Conservation (phyloP, 2,888 invertebrate species). For the Scaptomyza polygonia region DNA sequence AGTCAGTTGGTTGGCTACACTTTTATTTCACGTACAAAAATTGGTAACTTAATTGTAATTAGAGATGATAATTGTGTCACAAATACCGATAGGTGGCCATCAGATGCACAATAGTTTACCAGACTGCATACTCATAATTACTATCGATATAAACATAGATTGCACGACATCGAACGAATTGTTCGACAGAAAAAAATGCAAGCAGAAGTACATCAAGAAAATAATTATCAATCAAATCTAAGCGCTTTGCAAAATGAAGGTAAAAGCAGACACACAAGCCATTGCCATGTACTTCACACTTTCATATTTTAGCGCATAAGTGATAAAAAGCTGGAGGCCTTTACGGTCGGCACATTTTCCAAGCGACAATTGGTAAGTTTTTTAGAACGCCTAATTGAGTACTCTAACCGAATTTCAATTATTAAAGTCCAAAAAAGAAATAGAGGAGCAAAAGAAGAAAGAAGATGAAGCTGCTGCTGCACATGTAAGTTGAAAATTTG, state of each 20-base stretch:
- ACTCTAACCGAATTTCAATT: neutral
- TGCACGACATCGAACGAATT: slow-evolving; percentile 2
- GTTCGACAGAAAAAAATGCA: neutral
- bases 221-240: neutral
- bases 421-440: slow-evolving; percentile 89
- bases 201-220: slow-evolving; percentile 4
- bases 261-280: slow-evolving; percentile 14
- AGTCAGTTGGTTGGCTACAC: slow-evolving; percentile 13
- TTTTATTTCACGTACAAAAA: slow-evolving; percentile 39
- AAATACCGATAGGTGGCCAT: slow-evolving; percentile 30
- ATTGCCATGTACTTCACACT: slow-evolving; percentile 1
- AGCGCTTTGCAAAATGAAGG: slow-evolving; percentile 49
- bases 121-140: neutral
- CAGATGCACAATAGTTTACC: neutral
- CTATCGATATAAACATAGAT: neutral
- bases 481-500: slow-evolving; percentile 86
- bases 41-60: slow-evolving; percentile 40
- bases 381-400: neutral
- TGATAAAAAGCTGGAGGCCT: slow-evolving; percentile 91
- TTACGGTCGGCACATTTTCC: slow-evolving; percentile 89
- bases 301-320: slow-evolving; percentile 85
- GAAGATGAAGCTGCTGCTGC: slow-evolving; percentile 96
- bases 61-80: slow-evolving; percentile 22
- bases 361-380: slow-evolving; percentile 86
- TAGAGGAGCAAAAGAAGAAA: slow-evolving; percentile 93